Conservation (phyloP, 2,888 invertebrate genomes). For the Lysandra coridon region DNA sequence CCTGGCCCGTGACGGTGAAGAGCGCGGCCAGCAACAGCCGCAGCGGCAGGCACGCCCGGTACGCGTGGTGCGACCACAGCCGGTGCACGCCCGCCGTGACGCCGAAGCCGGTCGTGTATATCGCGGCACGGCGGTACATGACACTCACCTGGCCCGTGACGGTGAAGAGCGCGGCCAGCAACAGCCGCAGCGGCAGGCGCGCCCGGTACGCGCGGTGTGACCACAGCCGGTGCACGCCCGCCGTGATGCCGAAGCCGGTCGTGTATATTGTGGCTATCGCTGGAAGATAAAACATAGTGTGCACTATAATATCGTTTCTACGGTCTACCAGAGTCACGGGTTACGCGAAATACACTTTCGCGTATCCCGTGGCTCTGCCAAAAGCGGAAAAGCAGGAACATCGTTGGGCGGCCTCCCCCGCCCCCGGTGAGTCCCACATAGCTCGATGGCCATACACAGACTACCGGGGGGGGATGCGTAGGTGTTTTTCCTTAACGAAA, state of each 20-base stretch:
- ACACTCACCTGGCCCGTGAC: constrained; percentile 74
- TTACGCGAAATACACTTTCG: too few relatives aligned
- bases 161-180: constrained; percentile 87
- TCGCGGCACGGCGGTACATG: constrained; percentile 65
- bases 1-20: constrained; percentile 91
- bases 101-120: constrained; percentile 89
- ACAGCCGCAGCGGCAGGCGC: constrained; percentile 83
- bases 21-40: constrained; percentile 84
- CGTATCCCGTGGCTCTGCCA: too few relatives aligned
- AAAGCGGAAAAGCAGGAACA: too few relatives aligned
- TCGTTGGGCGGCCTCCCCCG: too few relatives aligned
- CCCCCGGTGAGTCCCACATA: too few relatives aligned
- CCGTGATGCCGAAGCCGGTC: constrained; percentile 90
- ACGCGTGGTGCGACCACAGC: constrained; percentile 90
- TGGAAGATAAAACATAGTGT: constrained; percentile 47
- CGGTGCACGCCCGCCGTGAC: constrained; percentile 91
- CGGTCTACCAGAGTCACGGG: too few relatives aligned
- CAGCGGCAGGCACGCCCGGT: constrained; percentile 86
- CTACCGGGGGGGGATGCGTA: too few relatives aligned
- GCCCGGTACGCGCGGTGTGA: constrained; percentile 87
- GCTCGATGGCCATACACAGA: too few relatives aligned
- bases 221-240: constrained; percentile 87
- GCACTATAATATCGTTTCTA: too few relatives aligned
- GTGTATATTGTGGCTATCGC: constrained; percentile 80
- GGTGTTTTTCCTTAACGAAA: too few relatives aligned